Percentiles rank a stretch among this genome's conserved stretches.
These are phyloP conservation scores for Stomatorhinus ivindoensis DNA, from an alignment of 2,113 vertebrate genomes.

Conservation along the genomic window DNA sequence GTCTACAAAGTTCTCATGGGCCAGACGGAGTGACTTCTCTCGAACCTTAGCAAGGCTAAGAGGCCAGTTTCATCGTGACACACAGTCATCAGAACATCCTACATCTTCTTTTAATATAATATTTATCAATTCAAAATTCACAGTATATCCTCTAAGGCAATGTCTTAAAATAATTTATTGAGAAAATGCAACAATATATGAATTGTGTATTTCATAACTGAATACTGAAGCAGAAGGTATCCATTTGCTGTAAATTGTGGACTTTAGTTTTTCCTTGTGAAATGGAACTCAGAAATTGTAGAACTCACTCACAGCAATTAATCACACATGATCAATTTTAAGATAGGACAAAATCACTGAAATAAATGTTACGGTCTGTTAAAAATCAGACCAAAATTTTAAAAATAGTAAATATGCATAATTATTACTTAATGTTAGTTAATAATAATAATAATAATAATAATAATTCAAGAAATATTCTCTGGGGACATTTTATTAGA, in stretches of 20 bases:
- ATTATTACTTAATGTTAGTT: neutral
- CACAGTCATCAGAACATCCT: constrained; percentile 28
- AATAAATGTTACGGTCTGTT: neutral
- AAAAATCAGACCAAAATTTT: neutral
- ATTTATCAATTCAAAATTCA: neutral
- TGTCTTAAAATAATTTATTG: neutral
- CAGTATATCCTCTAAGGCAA: neutral
- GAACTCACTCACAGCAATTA: neutral
- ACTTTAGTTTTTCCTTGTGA: neutral
- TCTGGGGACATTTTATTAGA: neutral
- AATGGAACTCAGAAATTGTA: neutral
- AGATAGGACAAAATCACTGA: neutral
- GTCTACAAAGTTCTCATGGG: neutral
- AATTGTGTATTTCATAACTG: neutral
- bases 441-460: neutral
- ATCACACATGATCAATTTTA: neutral
- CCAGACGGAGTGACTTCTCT: neutral
- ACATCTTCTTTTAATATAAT: neutral
- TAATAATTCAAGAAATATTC: neutral
- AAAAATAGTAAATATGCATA: neutral
- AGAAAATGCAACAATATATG: neutral
- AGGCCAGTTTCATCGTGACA: constrained; percentile 64
- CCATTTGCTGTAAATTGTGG: neutral
- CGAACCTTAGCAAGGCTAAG: constrained; percentile 29
- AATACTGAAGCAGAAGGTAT: neutral